Evolutionary conservation across 2,888 invertebrate genomes (phyloP).

Genomic region (Clunio marinus): DNA sequence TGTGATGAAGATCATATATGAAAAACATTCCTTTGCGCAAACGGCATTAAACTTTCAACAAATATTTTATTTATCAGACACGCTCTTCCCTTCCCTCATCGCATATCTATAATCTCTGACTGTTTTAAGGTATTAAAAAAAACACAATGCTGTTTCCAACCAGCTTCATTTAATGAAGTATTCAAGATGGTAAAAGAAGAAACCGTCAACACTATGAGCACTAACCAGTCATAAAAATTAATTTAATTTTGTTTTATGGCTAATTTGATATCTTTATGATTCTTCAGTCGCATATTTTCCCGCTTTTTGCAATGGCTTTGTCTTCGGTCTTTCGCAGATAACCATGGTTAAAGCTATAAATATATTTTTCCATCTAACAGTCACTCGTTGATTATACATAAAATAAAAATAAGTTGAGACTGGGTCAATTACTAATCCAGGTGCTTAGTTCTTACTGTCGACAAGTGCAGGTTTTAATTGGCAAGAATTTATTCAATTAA

Average conservation of each 20-base stretch:
- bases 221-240: slow-evolving; percentile 30
- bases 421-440: neutral
- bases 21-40: no score
- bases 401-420: neutral
- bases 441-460: no score
- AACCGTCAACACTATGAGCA: neutral
- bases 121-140: no score
- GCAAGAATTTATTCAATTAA: slow-evolving; percentile 24
- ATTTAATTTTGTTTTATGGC: slow-evolving; percentile 35
- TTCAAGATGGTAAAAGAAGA: neutral
- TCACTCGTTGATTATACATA: neutral
- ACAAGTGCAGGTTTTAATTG: slow-evolving; percentile 31
- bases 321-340: neutral
- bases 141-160: no score
- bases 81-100: no score
- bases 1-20: neutral
- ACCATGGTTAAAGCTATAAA: neutral
- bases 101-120: no score
- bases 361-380: neutral
- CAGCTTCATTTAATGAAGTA: no score
- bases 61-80: no score
- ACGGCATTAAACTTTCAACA: no score
- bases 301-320: neutral
- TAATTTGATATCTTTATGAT: slow-evolving; percentile 35
- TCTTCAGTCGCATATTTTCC: neutral